Evolutionary conservation across 2,888 invertebrate species (phyloP), one percentile per base, ranked within the genome.

Genomic region (Clistopyga incitator): DNA sequence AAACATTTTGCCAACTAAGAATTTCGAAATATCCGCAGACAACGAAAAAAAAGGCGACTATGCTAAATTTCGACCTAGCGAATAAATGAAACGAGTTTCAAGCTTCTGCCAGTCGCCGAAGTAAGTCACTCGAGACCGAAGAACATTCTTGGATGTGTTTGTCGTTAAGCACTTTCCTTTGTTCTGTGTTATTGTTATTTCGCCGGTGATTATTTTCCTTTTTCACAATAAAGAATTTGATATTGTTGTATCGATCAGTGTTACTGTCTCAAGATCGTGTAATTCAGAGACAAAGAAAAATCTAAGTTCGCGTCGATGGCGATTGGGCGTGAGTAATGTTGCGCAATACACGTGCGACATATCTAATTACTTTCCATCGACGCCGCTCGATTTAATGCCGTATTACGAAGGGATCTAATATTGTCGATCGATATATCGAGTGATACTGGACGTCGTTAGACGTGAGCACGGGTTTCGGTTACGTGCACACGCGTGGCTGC

Each of bases 311-410:
- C 4, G 6, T 50, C 29, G 8, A 50, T 52, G 8, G 3, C 18
- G 54, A 3, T 34, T 52, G 65, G 34, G 47, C 20, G 23, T 54
- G 25, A 74, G 47, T 29, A 13, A 13, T 74, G 65, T 72, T 65
- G 61, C 42, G 74, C 25, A 76, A 72, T 18, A 25, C 29, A 34
- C 11, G 23, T 38, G 64, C n/a, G 54, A 47, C 64, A 65, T 84
- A 65, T 70, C 23, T 65, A 76, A 81, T 61, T 78, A 76, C 76
- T 76, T 59, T 82, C 78, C 52, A 50, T 20, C 54, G 47, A 11
- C 25, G 56, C n/a, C n/a, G 1, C 52, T 64, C 42, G 25, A 74
- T 70, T 64, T 50, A 64, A 50, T 47, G 59, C 11, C 29, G 4
- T 29, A 29, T 29, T 29, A 29, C 4, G 4, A 29, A 3, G 4